Conservation (phyloP, 2,113 vertebrate genomes). For the Geococcyx californianus region DNA sequence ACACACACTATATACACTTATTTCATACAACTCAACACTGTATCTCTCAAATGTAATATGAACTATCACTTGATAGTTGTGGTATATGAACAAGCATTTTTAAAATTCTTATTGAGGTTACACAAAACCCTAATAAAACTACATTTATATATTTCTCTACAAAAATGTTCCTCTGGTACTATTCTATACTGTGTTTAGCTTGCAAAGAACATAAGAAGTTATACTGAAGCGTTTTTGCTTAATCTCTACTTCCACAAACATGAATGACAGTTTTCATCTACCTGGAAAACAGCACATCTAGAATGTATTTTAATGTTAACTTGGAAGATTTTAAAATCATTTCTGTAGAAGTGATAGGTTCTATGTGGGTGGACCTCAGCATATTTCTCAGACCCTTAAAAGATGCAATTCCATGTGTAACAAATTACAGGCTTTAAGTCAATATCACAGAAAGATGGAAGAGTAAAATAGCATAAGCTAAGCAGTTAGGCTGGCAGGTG, state of each 20-base stretch:
- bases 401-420: conserved; percentile 21
- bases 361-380: not conserved
- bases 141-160: no score
- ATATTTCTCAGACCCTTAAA: not conserved
- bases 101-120: conserved; percentile 44
- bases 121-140: no score
- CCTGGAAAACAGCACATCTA: not conserved
- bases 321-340: not conserved
- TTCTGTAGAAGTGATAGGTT: not conserved
- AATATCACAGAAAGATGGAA: not conserved
- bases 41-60: not conserved
- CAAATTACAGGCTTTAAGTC: conserved; percentile 12
- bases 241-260: not conserved
- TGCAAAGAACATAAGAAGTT: not conserved
- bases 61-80: conserved; percentile 15
- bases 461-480: not conserved
- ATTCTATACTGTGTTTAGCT: not conserved
- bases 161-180: not conserved
- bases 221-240: not conserved
- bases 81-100: conserved; percentile 46
- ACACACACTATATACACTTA: not conserved
- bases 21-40: not conserved
- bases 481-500: not conserved
- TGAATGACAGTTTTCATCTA: not conserved
- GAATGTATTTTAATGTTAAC: not conserved